Evolutionary conservation across 2,888 invertebrate genomes (phyloP).

Genomic region (Melangyna quadrimaculata): DNA sequence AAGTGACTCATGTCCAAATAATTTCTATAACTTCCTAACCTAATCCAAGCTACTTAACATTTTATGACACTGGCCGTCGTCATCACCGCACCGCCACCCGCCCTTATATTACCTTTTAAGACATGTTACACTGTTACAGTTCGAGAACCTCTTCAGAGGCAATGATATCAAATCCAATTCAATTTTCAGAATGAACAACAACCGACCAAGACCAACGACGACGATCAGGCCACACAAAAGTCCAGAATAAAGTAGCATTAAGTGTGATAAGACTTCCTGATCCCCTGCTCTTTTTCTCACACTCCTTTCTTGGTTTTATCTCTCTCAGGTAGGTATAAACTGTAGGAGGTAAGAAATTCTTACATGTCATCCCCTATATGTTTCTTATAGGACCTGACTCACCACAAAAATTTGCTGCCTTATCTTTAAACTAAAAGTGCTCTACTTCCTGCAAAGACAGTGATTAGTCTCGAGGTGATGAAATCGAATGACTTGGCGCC

Average conservation of each 20-base stretch:
- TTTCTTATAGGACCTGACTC: slow-evolving; percentile 38
- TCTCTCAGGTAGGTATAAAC: neutral
- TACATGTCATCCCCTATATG: neutral
- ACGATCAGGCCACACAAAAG: slow-evolving; percentile 28
- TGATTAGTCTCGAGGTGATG: slow-evolving; percentile 51
- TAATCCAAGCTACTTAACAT: slow-evolving; percentile 53
- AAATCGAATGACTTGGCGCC: slow-evolving; percentile 59
- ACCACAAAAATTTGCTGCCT: slow-evolving; percentile 23
- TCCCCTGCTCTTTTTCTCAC: neutral
- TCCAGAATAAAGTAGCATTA: slow-evolving; percentile 28
- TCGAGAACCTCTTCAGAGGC: slow-evolving; percentile 23
- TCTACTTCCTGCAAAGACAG: slow-evolving; percentile 53
- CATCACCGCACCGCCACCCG: no score
- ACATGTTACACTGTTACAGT: slow-evolving; percentile 11
- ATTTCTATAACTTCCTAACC: slow-evolving; percentile 21
- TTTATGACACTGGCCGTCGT: slow-evolving; percentile 57
- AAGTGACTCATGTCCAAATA: slow-evolving; percentile 38
- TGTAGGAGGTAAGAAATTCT: neutral
- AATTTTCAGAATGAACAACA: neutral
- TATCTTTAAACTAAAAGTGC: slow-evolving; percentile 36
- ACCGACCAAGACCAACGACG: neutral
- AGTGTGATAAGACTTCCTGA: slow-evolving; percentile 34
- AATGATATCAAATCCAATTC: neutral
- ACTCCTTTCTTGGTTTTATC: neutral
- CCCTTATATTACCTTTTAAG: slow-evolving; percentile 5